phyloP scores from a whole-genome alignment of 1,140 invertebrate genomes.

The Drosophila sp. region DNA sequence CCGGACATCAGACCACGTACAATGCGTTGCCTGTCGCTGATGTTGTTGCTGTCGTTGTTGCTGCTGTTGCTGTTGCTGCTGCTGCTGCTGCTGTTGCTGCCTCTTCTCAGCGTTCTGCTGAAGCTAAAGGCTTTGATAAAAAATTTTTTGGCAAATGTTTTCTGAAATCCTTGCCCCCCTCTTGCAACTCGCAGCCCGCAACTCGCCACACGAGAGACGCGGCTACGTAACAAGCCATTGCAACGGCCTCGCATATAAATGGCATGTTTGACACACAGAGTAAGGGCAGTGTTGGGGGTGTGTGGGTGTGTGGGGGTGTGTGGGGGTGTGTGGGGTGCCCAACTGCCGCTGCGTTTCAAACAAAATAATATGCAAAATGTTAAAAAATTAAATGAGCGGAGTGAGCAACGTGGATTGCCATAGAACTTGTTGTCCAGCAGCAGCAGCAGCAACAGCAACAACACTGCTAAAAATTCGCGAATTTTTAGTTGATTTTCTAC shows the following conservation, averaged over 20 bases:
- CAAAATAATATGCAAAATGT: slow-evolving; percentile 82
- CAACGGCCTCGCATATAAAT: slow-evolving; percentile 76
- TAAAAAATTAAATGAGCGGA: slow-evolving; percentile 74
- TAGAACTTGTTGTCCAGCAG: slow-evolving; percentile 57
- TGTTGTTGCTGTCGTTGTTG: slow-evolving; percentile 26
- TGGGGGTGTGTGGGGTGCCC: neutral
- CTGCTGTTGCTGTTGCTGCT: slow-evolving; percentile 22
- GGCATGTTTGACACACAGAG: slow-evolving; percentile 77
- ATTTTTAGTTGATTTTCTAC: slow-evolving; percentile 79
- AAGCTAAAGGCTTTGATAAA: slow-evolving; percentile 81
- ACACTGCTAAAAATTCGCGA: slow-evolving; percentile 68
- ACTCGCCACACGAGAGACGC: neutral
- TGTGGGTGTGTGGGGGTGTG: neutral
- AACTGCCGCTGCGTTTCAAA: slow-evolving; percentile 65
- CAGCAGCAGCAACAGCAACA: slow-evolving; percentile 4
- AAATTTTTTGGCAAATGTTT: slow-evolving; percentile 76
- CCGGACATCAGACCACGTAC: slow-evolving; percentile 61
- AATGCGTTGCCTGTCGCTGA: slow-evolving; percentile 59
- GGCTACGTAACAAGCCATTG: slow-evolving; percentile 62
- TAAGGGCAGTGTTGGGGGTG: slow-evolving; percentile 19
- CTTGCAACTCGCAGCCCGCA: neutral
- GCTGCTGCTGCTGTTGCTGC: slow-evolving; percentile 28
- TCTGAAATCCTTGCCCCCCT: slow-evolving; percentile 65
- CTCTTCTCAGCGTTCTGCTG: slow-evolving; percentile 48
- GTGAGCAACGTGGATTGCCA: slow-evolving; percentile 44